Percentiles rank a stretch among this genome's conserved stretches.
These are phyloP conservation scores for Petrolisthes cinctipes DNA, from an alignment of 2,888 invertebrate genomes.

Conservation along the genomic window DNA sequence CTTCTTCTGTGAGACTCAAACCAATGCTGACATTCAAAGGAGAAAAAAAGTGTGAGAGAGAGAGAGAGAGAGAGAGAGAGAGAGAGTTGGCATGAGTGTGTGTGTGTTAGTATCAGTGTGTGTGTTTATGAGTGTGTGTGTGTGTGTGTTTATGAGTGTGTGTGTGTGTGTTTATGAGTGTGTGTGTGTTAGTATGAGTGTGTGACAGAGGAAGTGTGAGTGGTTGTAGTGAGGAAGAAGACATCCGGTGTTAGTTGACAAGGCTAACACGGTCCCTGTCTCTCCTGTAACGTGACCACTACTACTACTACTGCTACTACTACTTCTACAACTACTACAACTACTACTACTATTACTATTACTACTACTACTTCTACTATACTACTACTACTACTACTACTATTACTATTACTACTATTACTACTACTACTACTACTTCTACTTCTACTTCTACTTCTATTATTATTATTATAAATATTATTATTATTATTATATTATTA, in stretches of 20 bases:
- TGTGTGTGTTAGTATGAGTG: neutral
- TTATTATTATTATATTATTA: neutral
- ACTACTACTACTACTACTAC: neutral
- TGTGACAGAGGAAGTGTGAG: neutral
- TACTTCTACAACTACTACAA: slow-evolving; percentile 15
- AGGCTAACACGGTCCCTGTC: neutral
- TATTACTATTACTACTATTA: neutral
- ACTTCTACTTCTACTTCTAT: neutral
- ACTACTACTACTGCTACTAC: slow-evolving; percentile 7
- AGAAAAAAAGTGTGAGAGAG: too few relatives aligned
- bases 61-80: slow-evolving; percentile 1
- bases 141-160: slow-evolving; percentile 1
- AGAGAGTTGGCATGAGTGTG: neutral
- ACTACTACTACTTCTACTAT: slow-evolving; percentile 11
- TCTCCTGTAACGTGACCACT: neutral
- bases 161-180: neutral
- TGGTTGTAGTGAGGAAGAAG: neutral
- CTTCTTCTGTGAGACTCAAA: too few relatives aligned
- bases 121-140: neutral
- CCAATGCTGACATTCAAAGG: too few relatives aligned
- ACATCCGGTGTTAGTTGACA: neutral
- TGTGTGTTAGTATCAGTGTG: too few relatives aligned
- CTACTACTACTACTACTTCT: slow-evolving; percentile 4
- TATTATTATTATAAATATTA: neutral
- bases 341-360: slow-evolving; percentile 17